Evolutionary conservation across 2,888 invertebrate species (phyloP), one percentile per base, ranked within the genome.

Genomic region (Idaea straminata): DNA sequence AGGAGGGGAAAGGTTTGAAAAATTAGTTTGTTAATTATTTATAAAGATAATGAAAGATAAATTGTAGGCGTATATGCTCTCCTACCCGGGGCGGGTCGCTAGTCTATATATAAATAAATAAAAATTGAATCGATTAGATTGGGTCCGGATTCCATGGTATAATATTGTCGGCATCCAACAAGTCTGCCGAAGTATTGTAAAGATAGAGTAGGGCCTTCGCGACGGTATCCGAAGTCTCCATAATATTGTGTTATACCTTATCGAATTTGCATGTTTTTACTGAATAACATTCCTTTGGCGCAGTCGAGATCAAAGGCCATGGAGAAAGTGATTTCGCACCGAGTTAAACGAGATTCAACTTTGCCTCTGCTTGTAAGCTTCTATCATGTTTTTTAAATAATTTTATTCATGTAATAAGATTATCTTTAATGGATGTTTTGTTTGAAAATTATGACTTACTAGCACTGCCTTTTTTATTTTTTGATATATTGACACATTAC

Each of bases 231-330:
- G 84, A 57, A 68, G 83, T 86, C 84, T 83, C 80, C 82, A 84
- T 88, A 91, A 92, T 91, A 92, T 92, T 91, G 91, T 91, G 89
- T 92, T 92, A 92, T 92, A 91, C 90, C 89, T 92, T 91, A 92
- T 92, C 92, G 91, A 92, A 92, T 92, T 92, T 92, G 90, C 92
- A 92, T 92, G 92, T 92, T 92, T 92, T 92, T 92, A 91, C 92
- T 90, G 91, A 90, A 92, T 90, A 92, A 91, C 89, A 90, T 92
- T 91, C 91, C 92, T 92, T 92, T 91, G 91, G 90, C 89, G 86
- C 88, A 84, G 80, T 81, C 85, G 85, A 92, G 90, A 92, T 92
- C 92, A 92, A 92, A 92, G 92, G 89, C 82, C 86, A 83, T 80
- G 83, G 83, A 84, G 88, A 89, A 91, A 92, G 91, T 92, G 92